Percentiles rank a stretch among this genome's conserved stretches.
These are phyloP conservation scores for Gymnodraco acuticeps DNA, from an alignment of 2,797 vertebrate genomes.

Conservation along the genomic window DNA sequence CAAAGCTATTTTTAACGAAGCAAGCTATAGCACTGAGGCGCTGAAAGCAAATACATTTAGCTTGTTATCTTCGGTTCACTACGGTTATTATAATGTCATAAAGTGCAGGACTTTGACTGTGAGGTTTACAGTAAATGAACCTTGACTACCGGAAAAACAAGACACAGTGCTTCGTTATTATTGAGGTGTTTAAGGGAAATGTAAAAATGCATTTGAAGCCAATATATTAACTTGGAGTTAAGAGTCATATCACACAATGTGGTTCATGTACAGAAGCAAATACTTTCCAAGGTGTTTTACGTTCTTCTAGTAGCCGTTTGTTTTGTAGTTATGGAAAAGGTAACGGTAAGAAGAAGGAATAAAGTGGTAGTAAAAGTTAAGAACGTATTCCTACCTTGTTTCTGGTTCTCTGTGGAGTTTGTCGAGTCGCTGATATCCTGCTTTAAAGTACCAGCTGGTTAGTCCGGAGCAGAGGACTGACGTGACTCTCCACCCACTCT, in stretches of 20 bases:
- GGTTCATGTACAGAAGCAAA: background rate
- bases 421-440: background rate
- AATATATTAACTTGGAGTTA: background rate
- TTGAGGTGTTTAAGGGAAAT: background rate
- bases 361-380: background rate
- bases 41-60: background rate
- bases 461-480: constrained; percentile 29
- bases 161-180: background rate
- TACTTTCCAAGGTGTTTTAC: background rate
- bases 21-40: background rate
- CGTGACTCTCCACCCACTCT: constrained; percentile 23
- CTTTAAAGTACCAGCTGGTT: background rate
- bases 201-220: background rate
- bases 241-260: background rate
- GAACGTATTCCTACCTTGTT: constrained; percentile 55
- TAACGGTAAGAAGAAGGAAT: background rate
- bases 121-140: constrained; percentile 29
- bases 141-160: constrained; percentile 57
- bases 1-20: background rate
- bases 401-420: background rate
- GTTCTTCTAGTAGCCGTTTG: background rate
- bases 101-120: constrained; percentile 70
- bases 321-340: background rate
- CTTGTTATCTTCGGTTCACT: constrained; percentile 18
- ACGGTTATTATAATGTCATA: constrained; percentile 46